A percentile compares a stretch with the other conserved stretches of the same genome.
These are phyloP conservation scores for Limnodromus scolopaceus DNA, from an alignment of 2,797 vertebrate species.

Conservation along the genomic window DNA sequence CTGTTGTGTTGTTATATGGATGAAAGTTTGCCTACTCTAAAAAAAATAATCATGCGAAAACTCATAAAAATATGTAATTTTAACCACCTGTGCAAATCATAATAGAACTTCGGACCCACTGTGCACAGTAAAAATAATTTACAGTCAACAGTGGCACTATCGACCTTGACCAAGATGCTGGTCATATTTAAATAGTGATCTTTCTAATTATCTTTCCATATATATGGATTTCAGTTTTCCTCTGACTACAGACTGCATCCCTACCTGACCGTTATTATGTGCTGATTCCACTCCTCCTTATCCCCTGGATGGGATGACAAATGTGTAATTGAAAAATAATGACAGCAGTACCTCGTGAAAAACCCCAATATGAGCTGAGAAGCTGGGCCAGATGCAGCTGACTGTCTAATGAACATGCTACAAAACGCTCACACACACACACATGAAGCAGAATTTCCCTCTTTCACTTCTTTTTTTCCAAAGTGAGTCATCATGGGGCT, in stretches of 20 bases:
- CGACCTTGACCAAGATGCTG: not conserved
- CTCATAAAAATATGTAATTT: not conserved
- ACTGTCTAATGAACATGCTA: not conserved
- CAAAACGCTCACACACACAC: not conserved
- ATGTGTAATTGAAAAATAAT: not conserved
- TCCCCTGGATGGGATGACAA: not conserved
- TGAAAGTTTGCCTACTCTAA: not conserved
- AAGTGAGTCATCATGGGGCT: not conserved
- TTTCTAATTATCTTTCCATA: not conserved
- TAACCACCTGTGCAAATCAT: not conserved
- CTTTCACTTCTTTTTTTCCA: not conserved
- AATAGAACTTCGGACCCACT: not conserved
- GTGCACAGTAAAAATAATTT: not conserved
- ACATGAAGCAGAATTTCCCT: not conserved
- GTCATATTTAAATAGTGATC: not conserved
- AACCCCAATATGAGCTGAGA: not conserved
- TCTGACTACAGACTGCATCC: not conserved
- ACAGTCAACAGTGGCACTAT: not conserved
- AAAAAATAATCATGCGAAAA: not conserved
- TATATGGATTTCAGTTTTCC: not conserved
- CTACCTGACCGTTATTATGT: not conserved
- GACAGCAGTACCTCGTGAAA: not conserved
- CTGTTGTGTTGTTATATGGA: not conserved
- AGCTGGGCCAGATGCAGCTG: not conserved
- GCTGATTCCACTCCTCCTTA: not conserved